Conservation (phyloP, 1,140 invertebrate genomes). For the Colletes gigas region DNA sequence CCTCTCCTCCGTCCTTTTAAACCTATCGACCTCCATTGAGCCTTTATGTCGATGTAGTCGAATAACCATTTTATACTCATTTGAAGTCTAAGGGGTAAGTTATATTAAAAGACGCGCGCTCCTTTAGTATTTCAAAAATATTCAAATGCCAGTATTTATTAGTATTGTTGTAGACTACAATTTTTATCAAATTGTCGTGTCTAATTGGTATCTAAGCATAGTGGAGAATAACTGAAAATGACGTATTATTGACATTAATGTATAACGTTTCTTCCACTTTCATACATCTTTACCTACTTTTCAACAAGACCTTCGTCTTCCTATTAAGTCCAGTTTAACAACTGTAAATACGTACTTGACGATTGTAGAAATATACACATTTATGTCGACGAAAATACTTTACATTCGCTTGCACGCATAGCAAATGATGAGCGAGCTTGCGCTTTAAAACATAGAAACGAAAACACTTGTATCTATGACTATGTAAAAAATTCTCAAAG, state of each 20-base stretch:
- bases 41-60: slow-evolving; percentile 32
- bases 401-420: slow-evolving; percentile 4
- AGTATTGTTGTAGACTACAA: slow-evolving; percentile 27
- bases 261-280: slow-evolving; percentile 44
- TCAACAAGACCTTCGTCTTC: slow-evolving; percentile 50
- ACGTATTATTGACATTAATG: slow-evolving; percentile 37
- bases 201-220: slow-evolving; percentile 26
- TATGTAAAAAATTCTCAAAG: neutral
- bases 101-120: slow-evolving; percentile 1
- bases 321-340: slow-evolving; percentile 24
- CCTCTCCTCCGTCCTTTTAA: slow-evolving; percentile 58
- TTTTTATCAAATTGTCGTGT: slow-evolving; percentile 24
- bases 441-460: slow-evolving; percentile 27
- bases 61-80: slow-evolving; percentile 27
- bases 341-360: slow-evolving; percentile 19
- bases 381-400: slow-evolving; percentile 21
- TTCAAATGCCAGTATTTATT: slow-evolving; percentile 48
- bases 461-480: slow-evolving; percentile 14
- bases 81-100: slow-evolving; percentile 8
- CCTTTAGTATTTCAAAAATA: slow-evolving; percentile 18
- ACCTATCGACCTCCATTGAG: slow-evolving; percentile 42
- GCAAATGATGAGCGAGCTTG: slow-evolving; percentile 36
- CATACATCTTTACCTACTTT: slow-evolving; percentile 45
- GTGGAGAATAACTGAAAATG: slow-evolving; percentile 3
- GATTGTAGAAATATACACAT: neutral